These are phyloP conservation scores for Sus scrofa DNA, from an alignment of 2,113 vertebrate species.

Conservation along the genomic window T2T-Sscrofa CM000817.6:3285501-3286000, in stretches of 20 bases:
- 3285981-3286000: neutral
- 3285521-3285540: neutral
- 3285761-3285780: neutral
- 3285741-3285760: neutral
- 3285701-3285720: neutral
- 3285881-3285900: neutral
- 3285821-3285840: too few relatives aligned
- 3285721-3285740: neutral
- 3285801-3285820: neutral
- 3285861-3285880: neutral
- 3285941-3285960: neutral
- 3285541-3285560: neutral
- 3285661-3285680: neutral
- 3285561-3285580: neutral
- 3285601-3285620: neutral
- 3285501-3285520: neutral
- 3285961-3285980: neutral
- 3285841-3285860: neutral
- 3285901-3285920: neutral
- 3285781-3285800: neutral
- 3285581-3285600: neutral
- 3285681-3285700: neutral
- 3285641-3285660: neutral
- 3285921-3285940: too few relatives aligned
- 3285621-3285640: neutral